These are phyloP conservation scores for Rhorus exstirpatorius DNA, from an alignment of 2,888 invertebrate genomes.

Conservation along the genomic window DNA sequence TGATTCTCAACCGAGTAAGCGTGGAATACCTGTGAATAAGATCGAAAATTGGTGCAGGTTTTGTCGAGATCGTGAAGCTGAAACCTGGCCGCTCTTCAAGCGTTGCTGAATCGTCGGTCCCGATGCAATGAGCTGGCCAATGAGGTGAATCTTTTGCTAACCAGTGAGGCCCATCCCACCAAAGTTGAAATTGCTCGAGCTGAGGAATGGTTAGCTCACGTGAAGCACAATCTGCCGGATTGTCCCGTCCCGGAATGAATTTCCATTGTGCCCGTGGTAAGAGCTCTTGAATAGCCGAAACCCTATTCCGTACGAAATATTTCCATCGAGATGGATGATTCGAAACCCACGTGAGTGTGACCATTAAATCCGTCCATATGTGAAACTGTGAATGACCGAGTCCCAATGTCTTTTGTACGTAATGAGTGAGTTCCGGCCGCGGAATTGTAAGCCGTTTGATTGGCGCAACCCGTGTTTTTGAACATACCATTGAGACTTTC, in stretches of 20 bases:
- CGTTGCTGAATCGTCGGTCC: too few species aligned
- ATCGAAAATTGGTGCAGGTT: too few species aligned
- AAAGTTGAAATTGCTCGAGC: slow-evolving; percentile 2
- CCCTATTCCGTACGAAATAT: neutral
- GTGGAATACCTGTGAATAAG: too few species aligned
- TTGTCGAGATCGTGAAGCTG: too few species aligned
- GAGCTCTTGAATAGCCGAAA: neutral
- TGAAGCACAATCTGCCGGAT: slow-evolving; percentile 6
- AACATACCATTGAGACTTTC: too few species aligned
- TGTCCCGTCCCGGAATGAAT: neutral
- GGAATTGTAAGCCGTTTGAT: too few species aligned
- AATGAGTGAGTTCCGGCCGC: neutral
- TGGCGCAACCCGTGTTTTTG: too few species aligned
- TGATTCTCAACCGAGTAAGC: too few species aligned
- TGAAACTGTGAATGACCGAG: neutral
- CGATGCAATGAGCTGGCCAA: too few species aligned
- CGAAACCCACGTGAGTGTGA: neutral
- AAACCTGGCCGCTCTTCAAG: too few species aligned
- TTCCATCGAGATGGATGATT: neutral
- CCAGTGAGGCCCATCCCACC: too few species aligned
- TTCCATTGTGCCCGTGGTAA: slow-evolving; percentile 2
- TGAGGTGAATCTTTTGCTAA: too few species aligned
- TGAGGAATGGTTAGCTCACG: neutral
- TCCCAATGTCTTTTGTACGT: neutral
- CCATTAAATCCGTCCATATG: neutral